These are phyloP conservation scores for Patella depressa DNA, from an alignment of 2,888 invertebrate species.

Conservation along the genomic window DNA sequence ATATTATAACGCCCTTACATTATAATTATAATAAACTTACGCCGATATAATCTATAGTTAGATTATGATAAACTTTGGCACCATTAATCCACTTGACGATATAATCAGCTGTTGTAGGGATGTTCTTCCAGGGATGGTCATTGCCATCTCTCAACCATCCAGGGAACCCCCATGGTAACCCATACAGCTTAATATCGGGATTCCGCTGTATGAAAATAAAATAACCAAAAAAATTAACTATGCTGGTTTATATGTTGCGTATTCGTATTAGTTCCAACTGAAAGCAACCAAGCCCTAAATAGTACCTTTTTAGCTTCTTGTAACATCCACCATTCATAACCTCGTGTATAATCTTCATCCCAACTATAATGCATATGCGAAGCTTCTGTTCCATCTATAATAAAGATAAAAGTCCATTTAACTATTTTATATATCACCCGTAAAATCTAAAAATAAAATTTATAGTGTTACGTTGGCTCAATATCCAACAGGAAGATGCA, in stretches of 20 bases:
- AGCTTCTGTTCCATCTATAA: slow-evolving; percentile 68
- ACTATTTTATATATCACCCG: too few relatives aligned
- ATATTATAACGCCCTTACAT: slow-evolving; percentile 10
- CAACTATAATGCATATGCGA: slow-evolving; percentile 70
- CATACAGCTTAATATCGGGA: slow-evolving; percentile 69
- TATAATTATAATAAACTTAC: slow-evolving; percentile 36
- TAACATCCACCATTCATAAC: slow-evolving; percentile 72
- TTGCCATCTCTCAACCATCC: slow-evolving; percentile 68
- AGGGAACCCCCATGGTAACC: slow-evolving; percentile 72
- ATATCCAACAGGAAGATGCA: too few relatives aligned
- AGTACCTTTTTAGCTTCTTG: slow-evolving; percentile 66
- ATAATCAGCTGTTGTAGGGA: slow-evolving; percentile 57
- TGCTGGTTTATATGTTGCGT: too few relatives aligned
- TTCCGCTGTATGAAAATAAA: slow-evolving; percentile 63
- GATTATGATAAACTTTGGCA: slow-evolving; percentile 57
- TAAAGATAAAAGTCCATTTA: too few relatives aligned
- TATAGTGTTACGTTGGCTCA: too few relatives aligned
- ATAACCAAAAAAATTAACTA: too few relatives aligned
- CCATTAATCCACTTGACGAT: slow-evolving; percentile 66
- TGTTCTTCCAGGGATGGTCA: slow-evolving; percentile 56
- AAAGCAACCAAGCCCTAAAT: too few relatives aligned
- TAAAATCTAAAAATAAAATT: too few relatives aligned
- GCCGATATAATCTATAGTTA: slow-evolving; percentile 69
- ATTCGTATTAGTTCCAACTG: too few relatives aligned
- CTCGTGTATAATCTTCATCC: slow-evolving; percentile 67